phyloP scores from a whole-genome alignment of 1,140 invertebrate genomes.

The Epicauta chinensis region DNA sequence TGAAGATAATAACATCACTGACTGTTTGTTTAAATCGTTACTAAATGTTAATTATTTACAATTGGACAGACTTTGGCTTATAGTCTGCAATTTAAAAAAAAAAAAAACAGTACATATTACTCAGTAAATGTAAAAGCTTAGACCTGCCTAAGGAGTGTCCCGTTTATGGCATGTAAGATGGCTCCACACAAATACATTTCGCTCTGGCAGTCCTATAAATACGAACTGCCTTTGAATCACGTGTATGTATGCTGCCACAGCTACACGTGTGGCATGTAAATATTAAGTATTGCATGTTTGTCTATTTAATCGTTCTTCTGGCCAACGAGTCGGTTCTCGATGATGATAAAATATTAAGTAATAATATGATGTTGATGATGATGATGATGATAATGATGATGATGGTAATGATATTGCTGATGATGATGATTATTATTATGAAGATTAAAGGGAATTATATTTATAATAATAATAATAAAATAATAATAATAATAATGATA shows the following conservation, averaged over 20 bases:
- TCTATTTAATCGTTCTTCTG: slow-evolving; percentile 18
- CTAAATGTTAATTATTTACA: slow-evolving; percentile 30
- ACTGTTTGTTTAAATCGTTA: slow-evolving; percentile 22
- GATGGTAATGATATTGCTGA: no score
- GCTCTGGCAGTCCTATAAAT: slow-evolving; percentile 33
- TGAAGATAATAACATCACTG: neutral
- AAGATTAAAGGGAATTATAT: no score
- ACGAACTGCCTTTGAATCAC: slow-evolving; percentile 34
- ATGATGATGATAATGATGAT: no score
- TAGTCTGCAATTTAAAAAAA: slow-evolving; percentile 29
- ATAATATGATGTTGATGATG: no score
- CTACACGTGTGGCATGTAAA: slow-evolving; percentile 36
- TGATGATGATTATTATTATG: no score
- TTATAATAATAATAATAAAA: no score
- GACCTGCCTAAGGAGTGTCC: slow-evolving; percentile 31
- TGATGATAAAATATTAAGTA: no score
- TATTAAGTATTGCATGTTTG: slow-evolving; percentile 36
- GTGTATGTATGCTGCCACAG: slow-evolving; percentile 40
- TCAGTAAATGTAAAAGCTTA: slow-evolving; percentile 36
- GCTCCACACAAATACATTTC: slow-evolving; percentile 39
- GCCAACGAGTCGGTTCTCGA: slow-evolving; percentile 13
- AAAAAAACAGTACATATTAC: slow-evolving; percentile 1
- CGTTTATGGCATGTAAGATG: slow-evolving; percentile 38
- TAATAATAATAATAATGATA: no score
- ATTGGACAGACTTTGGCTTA: slow-evolving; percentile 34